Base-by-base conservation (phyloP, 30 jellyfish, hydroid and myxozoan genomes). In the Aurelia aurita region DNA sequence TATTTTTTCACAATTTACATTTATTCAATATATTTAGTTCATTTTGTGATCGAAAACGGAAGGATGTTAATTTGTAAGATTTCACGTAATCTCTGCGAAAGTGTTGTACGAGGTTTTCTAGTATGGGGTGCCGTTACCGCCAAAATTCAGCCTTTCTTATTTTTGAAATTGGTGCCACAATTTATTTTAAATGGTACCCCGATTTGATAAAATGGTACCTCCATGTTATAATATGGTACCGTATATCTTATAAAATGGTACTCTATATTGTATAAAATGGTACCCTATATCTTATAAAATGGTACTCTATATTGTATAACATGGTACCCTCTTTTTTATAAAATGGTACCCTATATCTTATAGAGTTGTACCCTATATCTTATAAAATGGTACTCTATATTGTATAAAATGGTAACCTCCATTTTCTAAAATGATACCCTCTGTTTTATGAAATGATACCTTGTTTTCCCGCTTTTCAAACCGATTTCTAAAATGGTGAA, bases 91-190 rank as follows among this genome's bases (percentile, higher is more conserved):
- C n/a, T n/a, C n/a, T n/a, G n/a, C n/a, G n/a, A n/a, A n/a, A n/a
- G n/a, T n/a, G n/a, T n/a, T n/a, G n/a, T n/a, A n/a, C n/a, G n/a
- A n/a, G n/a, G n/a, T n/a, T n/a, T n/a, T n/a, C n/a, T n/a, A n/a
- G n/a, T 53, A 53, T 53, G 23, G 20, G 63, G 63, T 53, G 63
- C 63, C 63, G 23, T 53, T 53, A 53, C 63, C 63, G 2, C 63
- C 20, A 16, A 53, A 53, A 53, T 53, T 53, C 23, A 13, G 63
- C 20, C 63, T 2, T 16, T 20, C 5, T 53, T 16, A 53, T 53
- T 53, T 53, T 53, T 1, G 2, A 53, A 53, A 53, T 1, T 2
- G 63, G 20, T 53, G 16, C 59, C 16, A 8, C 16, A 10, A 47
- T 47, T 47, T 47, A 8, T 47, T 10, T 47, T 8, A 47, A 47